Evolutionary conservation across 2,113 vertebrate species (phyloP), one percentile per base, ranked within the genome.

Genomic region (Nettapus auritus): DNA sequence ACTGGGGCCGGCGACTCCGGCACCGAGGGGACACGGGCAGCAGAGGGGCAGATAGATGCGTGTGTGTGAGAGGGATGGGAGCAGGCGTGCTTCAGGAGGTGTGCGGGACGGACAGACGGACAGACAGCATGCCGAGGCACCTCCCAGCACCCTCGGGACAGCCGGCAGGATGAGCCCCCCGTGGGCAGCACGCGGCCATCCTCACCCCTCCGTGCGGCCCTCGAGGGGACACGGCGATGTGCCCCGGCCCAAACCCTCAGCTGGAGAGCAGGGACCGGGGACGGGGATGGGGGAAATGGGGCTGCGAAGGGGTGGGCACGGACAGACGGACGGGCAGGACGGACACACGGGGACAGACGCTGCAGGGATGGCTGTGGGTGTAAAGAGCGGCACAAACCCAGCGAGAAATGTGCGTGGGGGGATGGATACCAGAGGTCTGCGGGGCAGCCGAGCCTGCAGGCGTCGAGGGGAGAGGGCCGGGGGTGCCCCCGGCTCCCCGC

Each of bases 241-340:
- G 50, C 46, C 26, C 3, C 0, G 29, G 11, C 36, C 66, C 12
- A 55, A 36, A 79, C 1, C 8, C 28, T 28, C 2, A 0, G 11
- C 19, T 4, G 13, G 73, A 17, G 31, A 34, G 1, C 25, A 25
- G 36, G 10, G 8, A 9, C 4, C 0, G 0, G 13, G 13, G 40
- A 38, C 0, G 3, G 50, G 46, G 46, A 19, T 48, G 46, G 46
- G 46, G 46, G 46, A 48, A 48, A 48, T 5, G 46, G 46, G 46
- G 46, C 46, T 20, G 19, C 4, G 46, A 46, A 46, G 19, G 46
- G 46, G 9, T 21, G 20, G 46, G 46, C 46, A 46, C 19, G 46
- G 46, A 48, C 46, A 21, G 46, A 48, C 20, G 19, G 46, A 48
- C 12, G 8, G 22, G 22, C 46, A 20, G n/a, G 75, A 29, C 48